Percentiles rank a stretch among this genome's conserved stretches.
Conservation (phyloP, 2,888 invertebrate genomes). For the Hypercompe scribonia region DNA sequence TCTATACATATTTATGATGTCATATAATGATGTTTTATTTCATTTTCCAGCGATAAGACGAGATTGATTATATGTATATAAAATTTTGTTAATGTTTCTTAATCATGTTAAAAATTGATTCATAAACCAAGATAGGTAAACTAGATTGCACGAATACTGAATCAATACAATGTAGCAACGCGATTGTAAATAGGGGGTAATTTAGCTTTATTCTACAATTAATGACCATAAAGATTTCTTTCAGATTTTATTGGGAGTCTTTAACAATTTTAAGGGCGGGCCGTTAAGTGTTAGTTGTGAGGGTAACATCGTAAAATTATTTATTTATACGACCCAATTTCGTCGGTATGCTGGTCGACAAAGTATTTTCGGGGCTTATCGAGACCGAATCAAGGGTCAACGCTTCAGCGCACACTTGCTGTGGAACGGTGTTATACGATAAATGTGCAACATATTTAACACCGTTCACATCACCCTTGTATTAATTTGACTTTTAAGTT, state of each 20-base stretch:
- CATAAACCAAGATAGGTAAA: constrained; percentile 15
- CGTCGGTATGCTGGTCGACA: constrained; percentile 78
- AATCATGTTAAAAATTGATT: constrained; percentile 9
- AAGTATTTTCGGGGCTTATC: constrained; percentile 83
- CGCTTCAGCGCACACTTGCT: constrained; percentile 78
- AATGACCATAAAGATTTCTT: constrained; percentile 63
- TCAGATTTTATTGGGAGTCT: constrained; percentile 66
- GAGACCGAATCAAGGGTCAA: constrained; percentile 82
- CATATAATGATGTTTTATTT: constrained; percentile 3
- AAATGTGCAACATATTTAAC: constrained; percentile 18
- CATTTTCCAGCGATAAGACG: neutral
- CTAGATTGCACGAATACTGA: constrained; percentile 35
- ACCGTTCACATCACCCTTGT: neutral
- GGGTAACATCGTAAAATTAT: constrained; percentile 80
- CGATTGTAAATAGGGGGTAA: constrained; percentile 45
- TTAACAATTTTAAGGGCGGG: constrained; percentile 72
- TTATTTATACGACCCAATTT: constrained; percentile 84
- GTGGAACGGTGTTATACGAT: constrained; percentile 63
- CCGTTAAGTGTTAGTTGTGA: constrained; percentile 75
- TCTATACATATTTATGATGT: constrained; percentile 39
- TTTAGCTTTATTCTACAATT: constrained; percentile 59
- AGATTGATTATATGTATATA: constrained; percentile 4
- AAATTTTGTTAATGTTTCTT: neutral
- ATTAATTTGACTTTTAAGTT: constrained; percentile 9
- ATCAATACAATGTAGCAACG: constrained; percentile 44